Evolutionary conservation across 2,797 vertebrate genomes (phyloP), one percentile per base, ranked within the genome.

Genomic region (Pogonophryne albipinna): DNA sequence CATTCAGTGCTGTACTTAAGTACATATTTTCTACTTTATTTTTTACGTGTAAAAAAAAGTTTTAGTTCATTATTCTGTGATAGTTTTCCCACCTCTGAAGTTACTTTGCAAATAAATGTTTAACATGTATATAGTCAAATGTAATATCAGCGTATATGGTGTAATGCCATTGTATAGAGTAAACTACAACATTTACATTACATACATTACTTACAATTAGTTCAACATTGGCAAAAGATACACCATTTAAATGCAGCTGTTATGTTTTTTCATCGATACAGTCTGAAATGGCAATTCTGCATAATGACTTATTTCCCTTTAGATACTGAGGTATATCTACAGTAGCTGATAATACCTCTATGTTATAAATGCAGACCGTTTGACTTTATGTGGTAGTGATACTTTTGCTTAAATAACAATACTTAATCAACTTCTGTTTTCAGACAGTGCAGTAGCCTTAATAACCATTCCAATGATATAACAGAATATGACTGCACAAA

Each of bases 401-500:
- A 38, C 34, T 66, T 7, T 38, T 14, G n/a, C 42, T 53, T 45
- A 7, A 45, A 20, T 45, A 4, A 56, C 55, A 56, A 55, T 23
- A 17, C 3, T 44, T 15, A 4, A 31, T 31, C 41, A 7, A 38
- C 7, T 4, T 57, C 5, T 63, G 16, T 49, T 31, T 0, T 49
- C 6, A n/a, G 45, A 16, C 3, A n/a, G 16, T 49, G 23, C 10
- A 31, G 11, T n/a, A 41, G 51, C 11, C 15, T 38, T 20, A 13
- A 50, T 7, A 27, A 51, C 51, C 13, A 13, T 13, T 14, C 13
- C 31, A 44, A 41, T 13, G 12, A 15, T 52, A 14, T n/a, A 16
- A 70, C n/a, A 56, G 14, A 62, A 70, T 1, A 50, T 27, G 31
- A 64, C 16, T 20, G 6, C 27, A 63, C 12, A 68, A 52, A 44